Evolutionary conservation across 2,797 vertebrate species (phyloP).

Genomic region (Cossypha dichroa): DNA sequence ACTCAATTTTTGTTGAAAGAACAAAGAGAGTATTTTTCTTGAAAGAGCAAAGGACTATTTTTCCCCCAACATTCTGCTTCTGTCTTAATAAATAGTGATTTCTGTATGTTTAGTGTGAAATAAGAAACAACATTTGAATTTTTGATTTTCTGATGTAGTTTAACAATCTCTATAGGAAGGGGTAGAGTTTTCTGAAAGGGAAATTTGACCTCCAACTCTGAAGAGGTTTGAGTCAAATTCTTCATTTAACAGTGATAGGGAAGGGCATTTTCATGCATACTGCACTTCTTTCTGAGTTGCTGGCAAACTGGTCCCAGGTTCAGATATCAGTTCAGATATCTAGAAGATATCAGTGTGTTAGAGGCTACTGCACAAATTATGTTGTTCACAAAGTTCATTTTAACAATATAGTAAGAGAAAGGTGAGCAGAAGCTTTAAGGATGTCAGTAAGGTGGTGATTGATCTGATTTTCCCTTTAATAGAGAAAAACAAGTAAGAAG

Average conservation of each 20-base stretch:
- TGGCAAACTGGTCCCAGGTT: not conserved
- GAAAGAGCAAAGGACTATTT: not conserved
- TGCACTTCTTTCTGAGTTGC: constrained; percentile 18
- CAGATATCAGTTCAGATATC: not conserved
- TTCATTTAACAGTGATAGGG: not conserved
- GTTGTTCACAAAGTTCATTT: not conserved
- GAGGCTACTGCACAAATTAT: not conserved
- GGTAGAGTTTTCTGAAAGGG: not conserved
- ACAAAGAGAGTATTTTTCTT: not conserved
- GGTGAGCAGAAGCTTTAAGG: not conserved
- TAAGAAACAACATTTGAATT: not conserved
- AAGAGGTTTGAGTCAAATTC: constrained; percentile 20
- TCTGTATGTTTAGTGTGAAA: not conserved
- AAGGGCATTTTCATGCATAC: not conserved
- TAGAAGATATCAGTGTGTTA: not conserved
- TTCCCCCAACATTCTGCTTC: not conserved
- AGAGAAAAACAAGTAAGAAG: not conserved
- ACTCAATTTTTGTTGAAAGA: not conserved
- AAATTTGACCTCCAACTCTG: constrained; percentile 17
- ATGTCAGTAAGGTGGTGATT: not conserved
- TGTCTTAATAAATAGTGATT: not conserved
- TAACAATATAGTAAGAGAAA: not conserved
- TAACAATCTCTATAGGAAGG: not conserved
- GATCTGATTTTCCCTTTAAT: not conserved
- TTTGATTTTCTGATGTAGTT: not conserved